Conservation (phyloP, 2,888 invertebrate genomes). For the Xylota segnis region DNA sequence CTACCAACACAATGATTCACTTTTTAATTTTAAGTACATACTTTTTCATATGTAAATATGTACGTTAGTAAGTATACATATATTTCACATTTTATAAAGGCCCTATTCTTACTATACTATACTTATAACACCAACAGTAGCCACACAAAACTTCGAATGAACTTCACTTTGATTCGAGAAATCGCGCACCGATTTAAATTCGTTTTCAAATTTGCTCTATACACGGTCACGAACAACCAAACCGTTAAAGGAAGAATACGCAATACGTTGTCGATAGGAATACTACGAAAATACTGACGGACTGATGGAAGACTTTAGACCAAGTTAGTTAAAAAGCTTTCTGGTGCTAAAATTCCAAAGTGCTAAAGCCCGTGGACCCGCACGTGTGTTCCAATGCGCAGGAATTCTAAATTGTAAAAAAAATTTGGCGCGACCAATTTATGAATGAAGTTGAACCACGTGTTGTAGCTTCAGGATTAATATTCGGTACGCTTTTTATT, state of each 20-base stretch:
- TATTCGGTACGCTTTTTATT: neutral
- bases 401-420: constrained; percentile 41
- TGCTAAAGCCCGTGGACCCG: constrained; percentile 41
- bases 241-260: constrained; percentile 18
- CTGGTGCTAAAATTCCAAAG: constrained; percentile 41
- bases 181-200: constrained; percentile 1
- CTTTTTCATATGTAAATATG: neutral
- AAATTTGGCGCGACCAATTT: constrained; percentile 26
- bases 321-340: constrained; percentile 57
- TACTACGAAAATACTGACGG: constrained; percentile 59
- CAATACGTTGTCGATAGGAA: constrained; percentile 40
- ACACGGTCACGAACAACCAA: constrained; percentile 17
- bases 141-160: constrained; percentile 2
- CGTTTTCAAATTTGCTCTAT: neutral
- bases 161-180: constrained; percentile 12
- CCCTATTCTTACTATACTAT: neutral
- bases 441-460: constrained; percentile 42
- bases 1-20: neutral
- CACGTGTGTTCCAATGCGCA: constrained; percentile 54
- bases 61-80: neutral
- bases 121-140: constrained; percentile 8
- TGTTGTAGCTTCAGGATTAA: neutral
- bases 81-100: neutral
- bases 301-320: constrained; percentile 45
- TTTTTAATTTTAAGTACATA: neutral